phyloP scores from a whole-genome alignment of 2,113 vertebrate genomes.

The Scomber scombrus region DNA sequence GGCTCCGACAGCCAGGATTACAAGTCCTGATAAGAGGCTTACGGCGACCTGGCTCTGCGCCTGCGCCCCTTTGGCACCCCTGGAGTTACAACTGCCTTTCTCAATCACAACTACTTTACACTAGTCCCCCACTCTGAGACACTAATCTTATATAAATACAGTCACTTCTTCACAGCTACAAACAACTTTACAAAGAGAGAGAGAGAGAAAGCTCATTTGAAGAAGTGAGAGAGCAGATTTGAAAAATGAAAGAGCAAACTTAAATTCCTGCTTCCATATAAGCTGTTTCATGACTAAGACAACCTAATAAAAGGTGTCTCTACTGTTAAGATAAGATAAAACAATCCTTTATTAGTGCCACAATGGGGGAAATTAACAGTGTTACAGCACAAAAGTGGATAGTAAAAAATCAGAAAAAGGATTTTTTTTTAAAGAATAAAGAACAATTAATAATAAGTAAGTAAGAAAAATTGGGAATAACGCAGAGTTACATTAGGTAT shows the following conservation, averaged over 20 bases:
- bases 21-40: slow-evolving; percentile 75
- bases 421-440: too few relatives aligned
- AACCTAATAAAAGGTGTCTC: background rate
- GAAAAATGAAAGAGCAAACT: background rate
- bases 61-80: slow-evolving; percentile 30
- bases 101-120: slow-evolving; percentile 26
- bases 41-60: slow-evolving; percentile 27
- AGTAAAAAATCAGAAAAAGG: too few relatives aligned
- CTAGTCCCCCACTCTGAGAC: slow-evolving; percentile 1
- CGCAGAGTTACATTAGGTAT: too few relatives aligned
- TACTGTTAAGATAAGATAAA: background rate
- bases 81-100: slow-evolving; percentile 38
- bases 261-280: background rate
- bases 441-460: too few relatives aligned
- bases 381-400: too few relatives aligned
- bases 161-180: background rate
- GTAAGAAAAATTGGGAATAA: too few relatives aligned
- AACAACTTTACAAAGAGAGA: background rate
- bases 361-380: too few relatives aligned
- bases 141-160: background rate
- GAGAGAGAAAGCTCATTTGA: background rate
- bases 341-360: too few relatives aligned
- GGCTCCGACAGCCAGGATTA: slow-evolving; percentile 69
- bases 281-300: background rate
- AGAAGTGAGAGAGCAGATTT: background rate